Evolutionary conservation across 2,888 invertebrate species (phyloP).

Genomic region (Zonitis immaculata): DNA sequence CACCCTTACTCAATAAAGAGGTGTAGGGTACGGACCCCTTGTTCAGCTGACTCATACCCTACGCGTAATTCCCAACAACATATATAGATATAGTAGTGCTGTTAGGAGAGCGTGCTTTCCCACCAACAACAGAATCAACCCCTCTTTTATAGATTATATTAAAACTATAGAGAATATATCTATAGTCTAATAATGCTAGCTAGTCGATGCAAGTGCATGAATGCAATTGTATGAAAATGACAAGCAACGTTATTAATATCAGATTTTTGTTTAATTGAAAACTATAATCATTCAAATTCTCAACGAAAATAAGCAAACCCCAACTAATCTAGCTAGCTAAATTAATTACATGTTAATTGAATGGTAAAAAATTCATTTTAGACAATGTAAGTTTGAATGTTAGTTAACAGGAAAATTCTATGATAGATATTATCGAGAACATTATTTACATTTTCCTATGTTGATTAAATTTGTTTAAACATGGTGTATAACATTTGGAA

Average conservation of each 20-base stretch:
- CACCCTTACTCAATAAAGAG: constrained; percentile 44
- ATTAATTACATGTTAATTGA: neutral
- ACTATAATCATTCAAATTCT: no score
- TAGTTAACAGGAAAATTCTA: neutral
- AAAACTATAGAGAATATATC: neutral
- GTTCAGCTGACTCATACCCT: constrained; percentile 46
- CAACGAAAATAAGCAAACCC: neutral
- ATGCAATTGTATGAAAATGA: neutral
- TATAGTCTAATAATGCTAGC: neutral
- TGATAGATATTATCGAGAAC: neutral
- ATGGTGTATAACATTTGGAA: neutral
- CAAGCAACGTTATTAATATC: neutral
- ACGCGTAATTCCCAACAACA: constrained; percentile 21
- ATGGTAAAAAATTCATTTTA: neutral
- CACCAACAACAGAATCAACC: neutral
- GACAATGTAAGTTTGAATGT: neutral
- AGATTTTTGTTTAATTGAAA: no score
- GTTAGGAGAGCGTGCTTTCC: constrained; percentile 6
- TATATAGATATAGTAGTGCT: no score
- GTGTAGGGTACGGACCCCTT: constrained; percentile 38
- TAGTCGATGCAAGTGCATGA: neutral
- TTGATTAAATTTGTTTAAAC: neutral
- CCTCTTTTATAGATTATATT: neutral
- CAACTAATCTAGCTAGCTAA: neutral
- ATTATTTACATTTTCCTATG: neutral